Evolutionary conservation across 2,797 vertebrate genomes (phyloP), one percentile per base, ranked within the genome.

Genomic region (Sparidentex hasta): DNA sequence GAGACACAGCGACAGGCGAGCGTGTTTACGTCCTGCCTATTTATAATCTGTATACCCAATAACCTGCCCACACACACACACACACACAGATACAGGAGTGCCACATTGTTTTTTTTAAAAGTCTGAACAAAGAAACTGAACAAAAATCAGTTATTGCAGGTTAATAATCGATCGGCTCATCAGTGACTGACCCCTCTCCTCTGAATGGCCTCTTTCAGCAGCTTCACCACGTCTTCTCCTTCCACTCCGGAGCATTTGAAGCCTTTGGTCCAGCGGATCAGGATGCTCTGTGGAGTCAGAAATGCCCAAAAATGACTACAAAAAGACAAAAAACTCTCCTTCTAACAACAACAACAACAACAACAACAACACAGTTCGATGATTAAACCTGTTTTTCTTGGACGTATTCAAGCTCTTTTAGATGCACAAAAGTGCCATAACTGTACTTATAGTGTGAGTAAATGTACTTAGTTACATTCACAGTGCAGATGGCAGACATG

Each of bases 191-290:
- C 97, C 90, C 94, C 87, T 82, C 91, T 93, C 66, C 95, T 94
- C 8, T 82, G 55, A 46, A 97, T 94, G 75, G 96, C 96, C 0
- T 90, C 82, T 70, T 94, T 95, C 81, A 98, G 94, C 54, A 97
- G 13, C 81, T 93, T 76, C 76, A 96, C 96, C 65, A 97, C 94
- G 0, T 98, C 96, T 27, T 90, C 20, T 3, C 96, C 97, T 82
- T 95, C 95, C 80, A 97, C 95, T 0, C 88, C 96, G 0, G 92
- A 94, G 89, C 96, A 97, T 55, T 50, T 88, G 86, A 97, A 97
- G 52, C 95, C 95, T 91, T 97, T 97, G 5, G 96, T 96, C 97
- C 97, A 97, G 81, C 88, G 95, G 75, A 97, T 93, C 89, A 97
- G 95, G 72, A 95, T 94, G 7, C 96, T 95, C 97, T 98, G 90